Base-by-base conservation (phyloP, 2,888 invertebrate genomes). In the Masnerella sp. region DNA sequence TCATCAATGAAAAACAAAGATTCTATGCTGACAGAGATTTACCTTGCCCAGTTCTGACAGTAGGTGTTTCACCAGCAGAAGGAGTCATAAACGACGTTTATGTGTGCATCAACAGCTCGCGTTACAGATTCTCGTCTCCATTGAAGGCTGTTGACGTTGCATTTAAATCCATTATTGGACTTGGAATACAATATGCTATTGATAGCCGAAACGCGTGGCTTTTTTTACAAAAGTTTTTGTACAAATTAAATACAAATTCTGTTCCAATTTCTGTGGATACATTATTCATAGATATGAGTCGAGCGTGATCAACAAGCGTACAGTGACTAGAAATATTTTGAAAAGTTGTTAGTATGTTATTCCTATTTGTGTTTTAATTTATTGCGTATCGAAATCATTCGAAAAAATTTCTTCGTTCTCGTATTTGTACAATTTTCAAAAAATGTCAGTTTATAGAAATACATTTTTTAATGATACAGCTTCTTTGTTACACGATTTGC, bases 231-330 rank as follows among this genome's bases (percentile, higher is more conserved):
- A 59, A 59, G n/a, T 14, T 20, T 15, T 4, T 59, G 9, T 59
- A 59, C 22, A 17, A 25, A 45, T 11, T 59, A 2, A 5, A 7
- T 25, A 17, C 8, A 7, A 1, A 2, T n/a, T 1, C 1, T 15
- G 59, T 38, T 9, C 59, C 59, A 5, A 5, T 12, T 2, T 9
- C 25, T 0, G 59, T 59, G 2, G 45, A 59, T 22, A 25, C 14
- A 25, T 36, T 59, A 36, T 59, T n/a, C 15, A 15, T 47, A 15
- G 59, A 59, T 56, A 17, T 56, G 2, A 56, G 18, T 18, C 56
- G 56, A n/a, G n/a, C n/a, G n/a, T n/a, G n/a, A n/a, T n/a, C 22
- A 22, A 5, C 22, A 22, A 22, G 4, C 22, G 22, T 22, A 4
- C 22, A 22, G 22, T 22, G 22, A 22, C 7, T 22, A 22, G 22